Conservation (phyloP, 2,888 invertebrate species). For the Cataglyphis albicans region DNA sequence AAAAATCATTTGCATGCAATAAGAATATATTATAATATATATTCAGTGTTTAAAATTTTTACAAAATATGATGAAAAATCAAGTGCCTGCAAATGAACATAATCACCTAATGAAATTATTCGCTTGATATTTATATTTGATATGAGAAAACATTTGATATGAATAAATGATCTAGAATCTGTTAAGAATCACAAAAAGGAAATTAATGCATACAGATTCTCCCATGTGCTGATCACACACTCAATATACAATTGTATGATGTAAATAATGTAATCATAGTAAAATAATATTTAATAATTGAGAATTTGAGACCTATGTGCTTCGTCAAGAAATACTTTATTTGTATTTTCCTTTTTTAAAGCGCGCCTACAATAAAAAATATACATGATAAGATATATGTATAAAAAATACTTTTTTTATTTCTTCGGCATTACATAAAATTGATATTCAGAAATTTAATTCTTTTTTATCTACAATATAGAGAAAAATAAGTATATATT, state of each 20-base stretch:
- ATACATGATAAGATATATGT: background rate
- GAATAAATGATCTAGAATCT: background rate
- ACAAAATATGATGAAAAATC: slow-evolving; percentile 17
- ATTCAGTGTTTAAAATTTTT: slow-evolving; percentile 40
- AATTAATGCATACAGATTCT: slow-evolving; percentile 16
- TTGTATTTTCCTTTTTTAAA: slow-evolving; percentile 12
- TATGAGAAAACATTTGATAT: slow-evolving; percentile 31
- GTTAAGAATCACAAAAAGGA: background rate
- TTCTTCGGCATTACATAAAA: background rate
- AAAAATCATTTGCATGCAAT: background rate
- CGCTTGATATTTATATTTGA: slow-evolving; percentile 51
- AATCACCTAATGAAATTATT: slow-evolving; percentile 33
- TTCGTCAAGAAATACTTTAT: background rate
- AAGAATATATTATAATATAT: background rate
- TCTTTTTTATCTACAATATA: background rate
- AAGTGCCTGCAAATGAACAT: slow-evolving; percentile 43
- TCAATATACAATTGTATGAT: background rate
- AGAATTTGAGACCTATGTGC: slow-evolving; percentile 8
- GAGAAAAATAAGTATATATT: background rate
- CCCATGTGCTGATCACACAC: background rate
- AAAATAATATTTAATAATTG: slow-evolving; percentile 12
- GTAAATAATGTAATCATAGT: slow-evolving; percentile 7
- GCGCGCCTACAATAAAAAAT: slow-evolving; percentile 1
- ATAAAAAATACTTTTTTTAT: background rate
- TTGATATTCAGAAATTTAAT: background rate